A percentile compares a stretch with the other conserved stretches of the same genome.
These are phyloP conservation scores for Oncorhynchus masou DNA, from an alignment of 2,113 vertebrate species.

Conservation along the genomic window DNA sequence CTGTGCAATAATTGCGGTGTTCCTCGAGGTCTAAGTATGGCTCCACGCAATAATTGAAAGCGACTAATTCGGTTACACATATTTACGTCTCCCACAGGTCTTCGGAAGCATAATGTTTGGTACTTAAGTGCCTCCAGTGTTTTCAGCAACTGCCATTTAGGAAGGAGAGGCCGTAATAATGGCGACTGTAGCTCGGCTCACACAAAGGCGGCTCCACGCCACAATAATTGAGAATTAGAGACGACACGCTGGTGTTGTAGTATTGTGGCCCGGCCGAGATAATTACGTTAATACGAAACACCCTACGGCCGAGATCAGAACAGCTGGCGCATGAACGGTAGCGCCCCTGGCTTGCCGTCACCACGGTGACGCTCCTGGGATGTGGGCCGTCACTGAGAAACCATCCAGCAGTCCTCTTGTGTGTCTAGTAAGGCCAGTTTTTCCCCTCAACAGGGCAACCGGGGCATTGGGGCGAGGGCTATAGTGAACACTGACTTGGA, in stretches of 20 bases:
- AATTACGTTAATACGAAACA: constrained; percentile 36
- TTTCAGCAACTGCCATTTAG: constrained; percentile 31
- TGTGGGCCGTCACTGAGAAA: background rate
- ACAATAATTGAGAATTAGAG: constrained; percentile 51
- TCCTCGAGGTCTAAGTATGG: constrained; percentile 40
- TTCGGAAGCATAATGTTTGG: background rate
- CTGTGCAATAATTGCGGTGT: constrained; percentile 50
- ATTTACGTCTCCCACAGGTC: constrained; percentile 46
- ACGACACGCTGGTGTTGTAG: constrained; percentile 42
- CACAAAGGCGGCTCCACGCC: constrained; percentile 37
- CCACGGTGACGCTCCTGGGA: background rate
- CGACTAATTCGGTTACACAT: constrained; percentile 56
- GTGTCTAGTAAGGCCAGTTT: background rate
- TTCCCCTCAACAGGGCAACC: background rate
- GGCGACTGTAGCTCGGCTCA: constrained; percentile 36
- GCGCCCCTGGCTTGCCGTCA: background rate
- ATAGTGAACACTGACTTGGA: background rate
- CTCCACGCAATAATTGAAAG: constrained; percentile 60
- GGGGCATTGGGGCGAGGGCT: background rate
- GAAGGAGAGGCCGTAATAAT: constrained; percentile 40
- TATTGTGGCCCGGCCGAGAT: constrained; percentile 25
- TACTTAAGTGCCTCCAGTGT: constrained; percentile 29
- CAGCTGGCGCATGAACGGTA: background rate
- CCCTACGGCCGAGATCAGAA: constrained; percentile 2
- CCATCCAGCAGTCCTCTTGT: background rate